phyloP scores from a whole-genome alignment of 2,113 vertebrate genomes.

The Poecile atricapillus region DNA sequence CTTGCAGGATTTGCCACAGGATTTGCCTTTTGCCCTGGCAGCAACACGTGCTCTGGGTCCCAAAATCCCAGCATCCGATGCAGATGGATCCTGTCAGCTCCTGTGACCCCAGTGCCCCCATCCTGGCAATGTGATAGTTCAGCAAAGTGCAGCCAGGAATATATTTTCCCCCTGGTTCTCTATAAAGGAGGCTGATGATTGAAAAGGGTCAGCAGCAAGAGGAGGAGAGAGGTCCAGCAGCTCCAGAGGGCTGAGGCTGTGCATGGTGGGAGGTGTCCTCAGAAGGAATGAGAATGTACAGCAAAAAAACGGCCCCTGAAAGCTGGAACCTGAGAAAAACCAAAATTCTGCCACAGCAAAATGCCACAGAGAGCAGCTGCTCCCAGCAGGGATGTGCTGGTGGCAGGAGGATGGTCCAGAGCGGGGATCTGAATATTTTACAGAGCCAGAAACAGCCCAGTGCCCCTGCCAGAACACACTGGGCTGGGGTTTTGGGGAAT shows the following conservation, averaged over 20 bases:
- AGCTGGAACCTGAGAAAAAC: not conserved
- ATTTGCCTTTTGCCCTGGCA: not conserved
- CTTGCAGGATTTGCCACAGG: not conserved
- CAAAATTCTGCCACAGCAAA: not conserved
- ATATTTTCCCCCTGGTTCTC: not conserved
- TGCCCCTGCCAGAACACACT: not conserved
- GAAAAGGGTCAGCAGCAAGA: not conserved
- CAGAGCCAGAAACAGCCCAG: not conserved
- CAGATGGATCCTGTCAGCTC: not conserved
- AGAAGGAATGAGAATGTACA: not conserved
- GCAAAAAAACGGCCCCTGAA: not conserved
- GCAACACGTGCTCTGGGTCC: not conserved
- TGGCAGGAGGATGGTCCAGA: not conserved
- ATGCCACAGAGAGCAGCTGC: not conserved
- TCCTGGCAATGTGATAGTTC: not conserved
- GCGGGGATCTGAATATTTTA: not conserved
- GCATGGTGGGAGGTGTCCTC: not conserved
- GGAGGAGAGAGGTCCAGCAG: not conserved
- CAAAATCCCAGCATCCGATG: not conserved
- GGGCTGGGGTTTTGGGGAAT: fast-evolving
- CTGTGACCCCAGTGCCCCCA: not conserved
- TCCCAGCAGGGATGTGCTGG: not conserved
- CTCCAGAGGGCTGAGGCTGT: not conserved
- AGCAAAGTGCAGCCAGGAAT: not conserved
- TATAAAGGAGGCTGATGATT: not conserved